These are phyloP conservation scores for Porphyrio hochstetteri DNA, from an alignment of 2,113 vertebrate species.

Conservation along the genomic window DNA sequence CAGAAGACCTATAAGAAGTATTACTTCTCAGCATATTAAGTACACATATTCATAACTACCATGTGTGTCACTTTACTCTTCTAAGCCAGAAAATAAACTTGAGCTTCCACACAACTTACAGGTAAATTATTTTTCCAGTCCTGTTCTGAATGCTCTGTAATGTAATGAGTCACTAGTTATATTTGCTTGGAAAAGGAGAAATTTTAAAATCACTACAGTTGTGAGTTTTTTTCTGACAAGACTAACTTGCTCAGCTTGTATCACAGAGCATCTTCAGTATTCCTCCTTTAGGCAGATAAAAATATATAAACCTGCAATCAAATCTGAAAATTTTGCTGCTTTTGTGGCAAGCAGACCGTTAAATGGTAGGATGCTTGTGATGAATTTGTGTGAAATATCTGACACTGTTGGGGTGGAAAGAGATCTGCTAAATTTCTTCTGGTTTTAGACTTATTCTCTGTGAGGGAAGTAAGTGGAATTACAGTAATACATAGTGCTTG, in stretches of 20 bases:
- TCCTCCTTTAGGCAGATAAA: background rate
- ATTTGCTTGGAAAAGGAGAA: background rate
- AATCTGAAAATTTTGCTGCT: background rate
- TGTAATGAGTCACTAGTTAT: background rate
- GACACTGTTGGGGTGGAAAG: background rate
- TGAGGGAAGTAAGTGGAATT: background rate
- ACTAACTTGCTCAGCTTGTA: background rate
- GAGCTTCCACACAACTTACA: background rate
- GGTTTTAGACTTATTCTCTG: background rate
- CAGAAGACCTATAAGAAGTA: background rate
- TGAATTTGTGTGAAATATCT: constrained; percentile 16
- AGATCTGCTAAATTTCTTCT: background rate
- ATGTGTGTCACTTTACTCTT: background rate
- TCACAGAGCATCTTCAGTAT: background rate
- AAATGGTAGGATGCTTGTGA: background rate
- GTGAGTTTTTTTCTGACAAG: background rate
- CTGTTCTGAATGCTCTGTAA: background rate
- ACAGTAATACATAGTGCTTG: background rate
- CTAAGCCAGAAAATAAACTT: background rate
- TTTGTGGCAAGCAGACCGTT: background rate
- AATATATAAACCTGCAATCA: background rate
- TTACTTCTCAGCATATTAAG: background rate
- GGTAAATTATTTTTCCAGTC: background rate
- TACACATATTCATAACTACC: background rate
- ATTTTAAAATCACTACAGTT: background rate